Conservation (phyloP, 2,888 invertebrate genomes). For the Lamellibrachia satsuma region DNA sequence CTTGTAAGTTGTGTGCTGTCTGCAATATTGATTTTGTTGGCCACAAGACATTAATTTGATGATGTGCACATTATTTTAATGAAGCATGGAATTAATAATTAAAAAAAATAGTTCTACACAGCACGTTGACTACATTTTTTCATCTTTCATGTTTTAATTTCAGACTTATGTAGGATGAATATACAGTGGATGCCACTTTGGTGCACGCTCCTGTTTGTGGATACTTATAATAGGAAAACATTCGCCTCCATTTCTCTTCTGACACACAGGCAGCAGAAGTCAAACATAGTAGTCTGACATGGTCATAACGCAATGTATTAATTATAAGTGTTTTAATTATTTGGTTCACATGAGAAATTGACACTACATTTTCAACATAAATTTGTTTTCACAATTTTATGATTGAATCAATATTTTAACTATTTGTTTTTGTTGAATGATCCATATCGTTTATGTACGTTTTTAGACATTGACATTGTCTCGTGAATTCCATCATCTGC, state of each 20-base stretch:
- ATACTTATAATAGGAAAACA: neutral
- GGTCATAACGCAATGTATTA: neutral
- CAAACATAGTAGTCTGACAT: neutral
- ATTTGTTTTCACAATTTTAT: neutral
- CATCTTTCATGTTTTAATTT: neutral
- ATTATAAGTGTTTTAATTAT: neutral
- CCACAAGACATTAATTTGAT: neutral
- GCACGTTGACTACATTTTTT: neutral
- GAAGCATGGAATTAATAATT: neutral
- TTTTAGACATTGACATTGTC: neutral
- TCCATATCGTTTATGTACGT: neutral
- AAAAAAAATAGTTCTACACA: neutral
- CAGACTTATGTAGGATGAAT: neutral
- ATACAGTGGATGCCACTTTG: neutral
- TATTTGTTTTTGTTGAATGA: neutral
- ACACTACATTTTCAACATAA: neutral
- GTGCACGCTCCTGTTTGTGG: neutral
- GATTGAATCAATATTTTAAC: neutral
- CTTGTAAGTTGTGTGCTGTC: neutral
- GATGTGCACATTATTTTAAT: neutral
- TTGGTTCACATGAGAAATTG: neutral
- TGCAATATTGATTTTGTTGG: neutral
- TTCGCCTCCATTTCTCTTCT: neutral
- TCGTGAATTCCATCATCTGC: too few species aligned
- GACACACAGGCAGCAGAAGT: neutral